These are phyloP conservation scores for Larimichthys crocea DNA, from an alignment of 2,113 vertebrate species.

Conservation along the genomic window DNA sequence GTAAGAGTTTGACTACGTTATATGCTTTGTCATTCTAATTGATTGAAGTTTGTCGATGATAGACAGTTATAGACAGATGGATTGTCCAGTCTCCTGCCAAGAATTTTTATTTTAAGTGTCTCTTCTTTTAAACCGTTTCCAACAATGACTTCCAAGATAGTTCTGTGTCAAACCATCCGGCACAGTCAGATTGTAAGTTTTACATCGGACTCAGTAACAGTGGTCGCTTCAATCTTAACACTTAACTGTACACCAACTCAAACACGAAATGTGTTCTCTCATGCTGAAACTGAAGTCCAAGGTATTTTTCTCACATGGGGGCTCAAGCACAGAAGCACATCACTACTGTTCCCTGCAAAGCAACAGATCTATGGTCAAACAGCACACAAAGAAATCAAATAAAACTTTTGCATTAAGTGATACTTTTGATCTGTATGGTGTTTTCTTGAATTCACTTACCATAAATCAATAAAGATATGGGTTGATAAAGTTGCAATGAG, in stretches of 20 bases:
- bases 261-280: slow-evolving; percentile 44
- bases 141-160: no score
- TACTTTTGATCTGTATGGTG: slow-evolving; percentile 4
- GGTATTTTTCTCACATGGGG: slow-evolving; percentile 53
- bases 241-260: slow-evolving; percentile 33
- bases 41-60: no score
- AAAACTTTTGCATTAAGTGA: background rate
- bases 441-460: slow-evolving; percentile 32
- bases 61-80: no score
- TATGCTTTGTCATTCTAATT: no score
- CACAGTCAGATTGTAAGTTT: no score
- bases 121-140: no score
- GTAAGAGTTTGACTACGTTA: no score
- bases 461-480: slow-evolving; percentile 51
- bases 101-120: no score
- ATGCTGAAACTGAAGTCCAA: slow-evolving; percentile 55
- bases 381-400: background rate
- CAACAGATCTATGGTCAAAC: background rate
- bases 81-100: no score
- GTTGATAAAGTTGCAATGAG: slow-evolving; percentile 48
- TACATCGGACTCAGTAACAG: slow-evolving; percentile 27
- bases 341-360: slow-evolving; percentile 25
- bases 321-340: slow-evolving; percentile 21
- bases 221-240: slow-evolving; percentile 42
- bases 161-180: no score